Evolutionary conservation across 2,888 invertebrate genomes (phyloP), one percentile per base, ranked within the genome.

Genomic region (Plagiodera versicolora): DNA sequence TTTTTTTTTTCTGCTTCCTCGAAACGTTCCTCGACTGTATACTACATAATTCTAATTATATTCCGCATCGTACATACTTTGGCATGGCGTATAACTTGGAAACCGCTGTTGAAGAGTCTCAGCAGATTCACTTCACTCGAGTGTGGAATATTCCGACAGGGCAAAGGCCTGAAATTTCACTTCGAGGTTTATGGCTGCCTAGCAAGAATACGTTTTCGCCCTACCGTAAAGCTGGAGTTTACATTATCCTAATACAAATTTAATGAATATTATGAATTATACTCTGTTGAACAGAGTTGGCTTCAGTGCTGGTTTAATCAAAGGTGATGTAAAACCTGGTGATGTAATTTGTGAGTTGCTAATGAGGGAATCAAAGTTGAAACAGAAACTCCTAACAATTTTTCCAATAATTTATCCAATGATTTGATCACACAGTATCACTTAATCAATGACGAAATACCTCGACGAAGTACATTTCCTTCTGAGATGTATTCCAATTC

Each of bases 31-130:
- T 24, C 24, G 4, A 24, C 24, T 6, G 6, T 39, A 55, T 55
- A 54, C 46, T 35, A 48, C 53, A 51, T 51, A 58, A 58, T 61
- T 61, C 58, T 58, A 56, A 61, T 61, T 61, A 55, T 18, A 53
- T 47, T 52, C 32, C 45, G 57, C 56, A 54, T 54, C 48, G 54
- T 48, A 28, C 35, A 51, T 48, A 51, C 62, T 64, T 60, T 58
- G 54, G 56, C 58, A 60, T 14, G 39, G 39, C 39, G 14, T 39
- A 39, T 39, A 4, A 39, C 39, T 39, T 39, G 39, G 14, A 39
- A 39, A 39, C 39, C 39, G 39, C 14, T 14, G 39, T 39, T 39
- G 14, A 39, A 39, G 39, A 39, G 39, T 39, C 39, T 39, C 14
- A 14, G 39, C 4, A 39, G 39, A 14, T 14, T 14, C 39, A 39